phyloP scores from a whole-genome alignment of 2,113 vertebrate species.

The Eclectus roratus region DNA sequence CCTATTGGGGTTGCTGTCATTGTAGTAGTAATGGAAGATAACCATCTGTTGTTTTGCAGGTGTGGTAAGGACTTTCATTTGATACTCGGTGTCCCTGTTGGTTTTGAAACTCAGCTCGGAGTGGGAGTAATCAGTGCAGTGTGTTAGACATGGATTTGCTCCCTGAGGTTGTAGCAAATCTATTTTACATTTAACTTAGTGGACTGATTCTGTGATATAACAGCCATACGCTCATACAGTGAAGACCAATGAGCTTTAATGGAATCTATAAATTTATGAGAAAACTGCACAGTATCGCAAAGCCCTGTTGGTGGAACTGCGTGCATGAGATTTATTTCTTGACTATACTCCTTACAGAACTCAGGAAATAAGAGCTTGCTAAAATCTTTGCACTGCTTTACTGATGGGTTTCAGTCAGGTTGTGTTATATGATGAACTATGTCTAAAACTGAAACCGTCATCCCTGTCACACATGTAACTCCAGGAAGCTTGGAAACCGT shows the following conservation, averaged over 20 bases:
- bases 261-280: background rate
- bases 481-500: background rate
- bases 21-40: background rate
- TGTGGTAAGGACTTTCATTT: background rate
- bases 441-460: background rate
- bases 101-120: background rate
- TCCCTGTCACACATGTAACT: background rate
- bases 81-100: background rate
- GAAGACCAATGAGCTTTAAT: background rate
- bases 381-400: background rate
- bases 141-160: background rate
- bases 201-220: background rate
- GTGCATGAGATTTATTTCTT: background rate
- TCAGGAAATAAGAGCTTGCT: background rate
- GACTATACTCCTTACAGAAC: background rate
- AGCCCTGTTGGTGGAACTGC: background rate
- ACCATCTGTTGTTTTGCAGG: background rate
- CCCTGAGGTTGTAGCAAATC: background rate
- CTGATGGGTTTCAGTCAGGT: background rate
- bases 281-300: background rate
- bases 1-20: background rate
- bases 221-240: rapidly evolving
- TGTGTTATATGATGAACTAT: background rate
- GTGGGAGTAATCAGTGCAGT: background rate
- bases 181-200: background rate